phyloP scores from a whole-genome alignment of 2,797 vertebrate species.

The Eulemur coronatus region DNA sequence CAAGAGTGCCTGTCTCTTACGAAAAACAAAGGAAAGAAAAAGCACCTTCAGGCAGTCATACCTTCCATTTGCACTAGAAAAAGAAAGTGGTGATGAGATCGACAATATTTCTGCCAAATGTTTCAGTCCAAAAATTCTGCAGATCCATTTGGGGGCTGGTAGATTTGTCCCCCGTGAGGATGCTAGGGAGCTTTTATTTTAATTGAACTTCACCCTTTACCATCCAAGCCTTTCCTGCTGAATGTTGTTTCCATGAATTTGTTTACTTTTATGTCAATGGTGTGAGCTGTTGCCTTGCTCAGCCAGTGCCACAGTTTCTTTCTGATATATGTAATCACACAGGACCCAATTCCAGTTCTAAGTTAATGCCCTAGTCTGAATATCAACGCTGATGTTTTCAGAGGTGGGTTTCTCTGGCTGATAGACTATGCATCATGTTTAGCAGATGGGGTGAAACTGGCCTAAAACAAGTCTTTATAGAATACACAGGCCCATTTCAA shows the following conservation, averaged over 20 bases:
- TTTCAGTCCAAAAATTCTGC: not conserved
- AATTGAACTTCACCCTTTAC: not conserved
- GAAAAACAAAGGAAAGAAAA: not conserved
- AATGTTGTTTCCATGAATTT: not conserved
- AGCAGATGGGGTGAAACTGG: not conserved
- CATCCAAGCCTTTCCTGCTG: conserved; percentile 9
- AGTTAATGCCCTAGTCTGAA: not conserved
- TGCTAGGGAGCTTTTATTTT: not conserved
- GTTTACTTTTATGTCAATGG: conserved; percentile 39
- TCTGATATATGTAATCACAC: not conserved
- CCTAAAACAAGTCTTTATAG: not conserved
- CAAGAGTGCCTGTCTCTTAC: not conserved
- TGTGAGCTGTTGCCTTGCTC: not conserved
- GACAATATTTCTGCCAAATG: not conserved
- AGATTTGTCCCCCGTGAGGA: not conserved
- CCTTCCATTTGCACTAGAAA: not conserved
- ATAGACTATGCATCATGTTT: not conserved
- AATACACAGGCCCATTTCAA: not conserved
- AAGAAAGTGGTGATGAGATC: not conserved
- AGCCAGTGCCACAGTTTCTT: not conserved
- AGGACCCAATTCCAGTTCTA: not conserved
- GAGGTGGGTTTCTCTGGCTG: not conserved
- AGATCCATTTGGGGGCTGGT: not conserved
- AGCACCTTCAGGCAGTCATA: not conserved
- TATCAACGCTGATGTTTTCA: not conserved